These are phyloP conservation scores for Beaufortia kweichowensis DNA, from an alignment of 2,113 vertebrate species.

Conservation along the genomic window DNA sequence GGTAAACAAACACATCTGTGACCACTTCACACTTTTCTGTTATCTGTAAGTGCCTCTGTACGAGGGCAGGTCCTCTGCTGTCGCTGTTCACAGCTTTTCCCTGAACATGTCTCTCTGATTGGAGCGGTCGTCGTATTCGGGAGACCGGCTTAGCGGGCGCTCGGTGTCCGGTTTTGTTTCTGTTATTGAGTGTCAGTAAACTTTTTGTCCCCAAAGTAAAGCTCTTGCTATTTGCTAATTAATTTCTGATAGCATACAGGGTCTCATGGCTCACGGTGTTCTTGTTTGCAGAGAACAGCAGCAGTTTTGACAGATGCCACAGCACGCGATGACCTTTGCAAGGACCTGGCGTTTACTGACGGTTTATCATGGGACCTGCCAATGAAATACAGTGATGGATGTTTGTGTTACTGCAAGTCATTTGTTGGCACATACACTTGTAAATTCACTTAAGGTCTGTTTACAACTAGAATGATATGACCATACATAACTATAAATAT, in stretches of 20 bases:
- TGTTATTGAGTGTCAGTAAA: slow-evolving; percentile 57
- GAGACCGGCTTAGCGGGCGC: slow-evolving; percentile 38
- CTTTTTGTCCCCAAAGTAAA: slow-evolving; percentile 55
- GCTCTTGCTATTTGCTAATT: slow-evolving; percentile 66
- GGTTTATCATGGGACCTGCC: slow-evolving; percentile 1
- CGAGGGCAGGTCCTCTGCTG: background rate
- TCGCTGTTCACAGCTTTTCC: slow-evolving; percentile 11
- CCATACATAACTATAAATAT: too few species aligned
- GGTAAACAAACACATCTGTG: slow-evolving; percentile 19
- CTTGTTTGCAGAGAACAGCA: slow-evolving; percentile 36
- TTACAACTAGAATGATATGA: too few species aligned
- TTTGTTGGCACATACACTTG: background rate
- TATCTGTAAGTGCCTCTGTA: slow-evolving; percentile 2
- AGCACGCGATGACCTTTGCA: slow-evolving; percentile 21
- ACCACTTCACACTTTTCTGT: slow-evolving; percentile 11
- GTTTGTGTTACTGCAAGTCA: background rate
- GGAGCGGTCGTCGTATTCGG: background rate
- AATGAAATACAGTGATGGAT: background rate
- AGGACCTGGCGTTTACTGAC: slow-evolving; percentile 7
- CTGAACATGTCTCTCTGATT: slow-evolving; percentile 3
- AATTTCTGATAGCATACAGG: slow-evolving; percentile 60
- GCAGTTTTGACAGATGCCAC: slow-evolving; percentile 50
- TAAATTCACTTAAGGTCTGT: too few species aligned
- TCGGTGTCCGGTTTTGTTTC: slow-evolving; percentile 23
- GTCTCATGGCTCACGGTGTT: slow-evolving; percentile 3